Percentiles rank a stretch among this genome's conserved stretches.
Conservation (phyloP, 1,140 invertebrate species). For the Lineus longissimus region DNA sequence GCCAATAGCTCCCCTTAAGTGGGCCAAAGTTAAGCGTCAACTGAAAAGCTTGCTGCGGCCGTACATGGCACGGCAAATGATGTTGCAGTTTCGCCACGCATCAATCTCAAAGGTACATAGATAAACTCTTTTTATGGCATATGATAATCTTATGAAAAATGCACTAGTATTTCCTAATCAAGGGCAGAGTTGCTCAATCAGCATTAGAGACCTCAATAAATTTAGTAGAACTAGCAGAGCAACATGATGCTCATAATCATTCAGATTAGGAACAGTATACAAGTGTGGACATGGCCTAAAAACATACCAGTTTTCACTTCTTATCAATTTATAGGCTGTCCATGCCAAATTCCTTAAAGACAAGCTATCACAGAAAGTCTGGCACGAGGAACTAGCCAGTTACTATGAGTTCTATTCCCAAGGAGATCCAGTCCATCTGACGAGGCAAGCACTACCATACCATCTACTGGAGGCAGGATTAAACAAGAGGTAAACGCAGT, state of each 20-base stretch:
- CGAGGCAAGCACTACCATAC: background rate
- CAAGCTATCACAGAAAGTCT: background rate
- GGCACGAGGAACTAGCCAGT: conserved; percentile 1
- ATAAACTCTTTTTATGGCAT: background rate
- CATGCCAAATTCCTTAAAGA: background rate
- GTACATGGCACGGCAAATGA: background rate
- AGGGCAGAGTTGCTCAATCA: too few relatives aligned
- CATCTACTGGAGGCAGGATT: background rate
- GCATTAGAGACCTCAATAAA: too few relatives aligned
- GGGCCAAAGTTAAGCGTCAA: conserved; percentile 30
- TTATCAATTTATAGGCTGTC: conserved; percentile 3
- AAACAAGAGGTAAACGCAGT: conserved; percentile 5
- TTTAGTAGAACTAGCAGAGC: too few relatives aligned
- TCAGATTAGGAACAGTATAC: too few relatives aligned
- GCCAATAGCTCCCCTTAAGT: conserved; percentile 25
- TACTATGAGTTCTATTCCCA: conserved; percentile 1
- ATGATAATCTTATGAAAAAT: too few relatives aligned
- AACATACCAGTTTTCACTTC: too few relatives aligned
- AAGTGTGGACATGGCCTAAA: too few relatives aligned
- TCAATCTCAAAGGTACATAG: conserved; percentile 1
- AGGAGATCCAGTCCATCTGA: background rate
- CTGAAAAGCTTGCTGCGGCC: conserved; percentile 31
- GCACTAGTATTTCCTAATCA: too few relatives aligned
- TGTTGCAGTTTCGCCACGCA: conserved; percentile 6
- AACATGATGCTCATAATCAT: too few relatives aligned